Conservation (phyloP, 2,797 vertebrate species). For the Cynopterus sphinx region DNA sequence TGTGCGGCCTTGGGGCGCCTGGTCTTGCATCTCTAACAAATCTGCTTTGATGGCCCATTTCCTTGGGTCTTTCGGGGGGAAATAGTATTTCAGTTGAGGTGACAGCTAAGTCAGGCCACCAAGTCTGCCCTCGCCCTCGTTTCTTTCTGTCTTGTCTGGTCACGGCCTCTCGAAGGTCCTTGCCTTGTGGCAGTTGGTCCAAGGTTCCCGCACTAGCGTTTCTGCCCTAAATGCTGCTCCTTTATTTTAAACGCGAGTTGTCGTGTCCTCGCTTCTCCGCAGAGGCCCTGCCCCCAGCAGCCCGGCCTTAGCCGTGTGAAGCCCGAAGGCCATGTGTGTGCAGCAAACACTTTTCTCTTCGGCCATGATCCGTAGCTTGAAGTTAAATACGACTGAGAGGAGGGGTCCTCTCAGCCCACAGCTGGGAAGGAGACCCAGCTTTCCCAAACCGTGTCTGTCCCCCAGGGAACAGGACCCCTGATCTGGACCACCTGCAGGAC, state of each 20-base stretch:
- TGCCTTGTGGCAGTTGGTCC: not conserved
- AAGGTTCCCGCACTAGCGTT: not conserved
- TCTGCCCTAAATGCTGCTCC: not conserved
- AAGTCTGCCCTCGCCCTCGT: rapidly evolving
- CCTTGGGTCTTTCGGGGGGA: not conserved
- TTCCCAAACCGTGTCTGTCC: not conserved
- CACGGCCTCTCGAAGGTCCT: not conserved
- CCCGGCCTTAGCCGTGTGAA: not conserved
- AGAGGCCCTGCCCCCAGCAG: not conserved
- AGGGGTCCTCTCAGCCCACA: too few species aligned
- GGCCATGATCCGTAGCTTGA: not conserved
- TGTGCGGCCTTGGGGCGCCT: not conserved
- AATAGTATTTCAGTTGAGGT: not conserved
- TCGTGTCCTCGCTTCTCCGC: not conserved
- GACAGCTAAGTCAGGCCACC: not conserved
- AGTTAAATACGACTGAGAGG: not conserved
- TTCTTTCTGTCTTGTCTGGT: not conserved
- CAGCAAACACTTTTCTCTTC: not conserved
- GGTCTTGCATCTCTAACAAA: not conserved
- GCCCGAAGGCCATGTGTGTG: rapidly evolving
- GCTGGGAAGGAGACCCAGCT: too few species aligned
- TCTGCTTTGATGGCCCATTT: not conserved
- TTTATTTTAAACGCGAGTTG: not conserved
- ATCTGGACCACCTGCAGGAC: not conserved
- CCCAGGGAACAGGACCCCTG: not conserved